A percentile compares a stretch with the other conserved stretches of the same genome.
Evolutionary conservation across 2,797 vertebrate species (phyloP).

Genomic region (Pangasius djambal): DNA sequence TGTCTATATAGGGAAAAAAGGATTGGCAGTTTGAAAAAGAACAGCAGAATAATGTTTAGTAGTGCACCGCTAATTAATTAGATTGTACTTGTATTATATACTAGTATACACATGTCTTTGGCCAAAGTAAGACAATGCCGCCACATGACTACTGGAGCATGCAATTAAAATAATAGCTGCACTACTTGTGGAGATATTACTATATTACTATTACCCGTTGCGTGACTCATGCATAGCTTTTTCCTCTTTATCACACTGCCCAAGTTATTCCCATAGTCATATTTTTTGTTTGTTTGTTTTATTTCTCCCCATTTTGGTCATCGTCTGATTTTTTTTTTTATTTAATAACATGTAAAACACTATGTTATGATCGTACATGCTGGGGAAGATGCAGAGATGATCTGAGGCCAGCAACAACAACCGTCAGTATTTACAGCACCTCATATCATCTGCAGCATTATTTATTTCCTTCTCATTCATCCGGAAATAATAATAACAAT

Average conservation of each 20-base stretch:
- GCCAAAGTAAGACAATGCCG: background rate
- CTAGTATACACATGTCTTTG: too few relatives aligned
- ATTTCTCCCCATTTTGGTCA: background rate
- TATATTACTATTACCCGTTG: too few relatives aligned
- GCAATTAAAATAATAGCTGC: slow-evolving; percentile 12
- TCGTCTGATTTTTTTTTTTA: background rate
- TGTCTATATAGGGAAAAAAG: background rate
- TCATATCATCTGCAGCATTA: background rate
- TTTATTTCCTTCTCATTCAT: background rate
- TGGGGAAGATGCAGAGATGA: too few relatives aligned
- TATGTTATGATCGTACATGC: background rate
- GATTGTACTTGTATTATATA: background rate
- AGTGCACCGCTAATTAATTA: background rate
- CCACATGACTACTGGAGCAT: background rate
- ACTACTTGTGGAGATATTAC: background rate
- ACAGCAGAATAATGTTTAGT: background rate
- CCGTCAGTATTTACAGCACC: background rate
- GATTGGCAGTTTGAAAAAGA: background rate
- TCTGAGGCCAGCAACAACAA: background rate
- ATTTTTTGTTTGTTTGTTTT: background rate
- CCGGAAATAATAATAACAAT: background rate
- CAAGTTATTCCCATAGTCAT: background rate
- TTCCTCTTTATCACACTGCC: background rate
- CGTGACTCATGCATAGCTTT: background rate
- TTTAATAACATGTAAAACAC: background rate